Evolutionary conservation across 2,113 vertebrate species (phyloP).

Genomic region (Sinocyclocheilus rhinocerous): DNA sequence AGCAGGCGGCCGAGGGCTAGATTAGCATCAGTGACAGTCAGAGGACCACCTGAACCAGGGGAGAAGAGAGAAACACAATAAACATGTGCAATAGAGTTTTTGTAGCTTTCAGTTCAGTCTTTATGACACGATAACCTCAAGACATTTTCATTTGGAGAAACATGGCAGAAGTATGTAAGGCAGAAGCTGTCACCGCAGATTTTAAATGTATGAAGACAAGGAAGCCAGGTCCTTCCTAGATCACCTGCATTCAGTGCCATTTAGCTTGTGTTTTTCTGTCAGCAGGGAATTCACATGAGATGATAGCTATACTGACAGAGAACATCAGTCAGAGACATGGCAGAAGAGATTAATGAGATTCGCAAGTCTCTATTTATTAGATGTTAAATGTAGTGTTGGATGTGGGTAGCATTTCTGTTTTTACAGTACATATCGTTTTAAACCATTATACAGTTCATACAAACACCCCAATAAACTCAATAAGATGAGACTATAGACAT

Average conservation of each 20-base stretch:
- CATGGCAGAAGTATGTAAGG: background rate
- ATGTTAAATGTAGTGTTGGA: too few species aligned
- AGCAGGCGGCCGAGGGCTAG: constrained; percentile 90
- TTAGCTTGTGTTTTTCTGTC: background rate
- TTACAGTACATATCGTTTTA: too few species aligned
- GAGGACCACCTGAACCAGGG: constrained; percentile 80
- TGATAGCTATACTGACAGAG: background rate
- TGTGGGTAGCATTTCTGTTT: too few species aligned
- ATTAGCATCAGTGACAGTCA: constrained; percentile 91
- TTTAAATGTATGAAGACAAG: background rate
- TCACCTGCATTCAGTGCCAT: background rate
- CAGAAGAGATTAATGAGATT: too few species aligned
- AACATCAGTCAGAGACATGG: too few species aligned
- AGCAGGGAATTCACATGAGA: background rate
- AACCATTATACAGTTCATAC: too few species aligned
- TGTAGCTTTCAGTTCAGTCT: background rate
- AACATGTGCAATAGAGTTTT: background rate
- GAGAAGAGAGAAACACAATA: background rate
- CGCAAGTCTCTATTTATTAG: too few species aligned
- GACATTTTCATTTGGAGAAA: background rate
- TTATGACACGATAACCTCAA: background rate
- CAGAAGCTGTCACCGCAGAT: too few species aligned
- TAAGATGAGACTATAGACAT: too few species aligned
- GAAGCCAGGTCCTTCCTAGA: background rate
- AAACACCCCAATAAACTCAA: too few species aligned